Conservation (phyloP, 2,888 invertebrate genomes). For the Cephus nigrinus region DNA sequence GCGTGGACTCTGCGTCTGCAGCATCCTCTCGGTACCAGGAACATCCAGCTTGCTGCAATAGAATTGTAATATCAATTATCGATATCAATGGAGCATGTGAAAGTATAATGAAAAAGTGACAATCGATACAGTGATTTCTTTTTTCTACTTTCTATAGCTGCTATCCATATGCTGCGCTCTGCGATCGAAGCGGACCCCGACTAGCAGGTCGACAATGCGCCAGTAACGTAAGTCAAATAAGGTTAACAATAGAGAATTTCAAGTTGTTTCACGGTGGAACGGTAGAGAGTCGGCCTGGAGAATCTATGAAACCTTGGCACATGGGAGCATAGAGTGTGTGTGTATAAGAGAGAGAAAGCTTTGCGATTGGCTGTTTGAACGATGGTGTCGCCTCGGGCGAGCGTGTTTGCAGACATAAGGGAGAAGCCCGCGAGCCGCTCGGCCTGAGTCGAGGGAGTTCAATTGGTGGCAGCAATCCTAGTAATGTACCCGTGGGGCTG, state of each 20-base stretch:
- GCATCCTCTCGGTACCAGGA: neutral
- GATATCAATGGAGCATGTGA: neutral
- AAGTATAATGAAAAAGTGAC: neutral
- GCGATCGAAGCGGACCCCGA: neutral
- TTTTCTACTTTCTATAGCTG: conserved; percentile 24
- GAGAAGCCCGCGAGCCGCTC: conserved; percentile 18
- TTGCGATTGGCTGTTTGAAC: conserved; percentile 60
- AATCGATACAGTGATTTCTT: neutral
- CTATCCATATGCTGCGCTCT: conserved; percentile 32
- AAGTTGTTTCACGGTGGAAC: conserved; percentile 45
- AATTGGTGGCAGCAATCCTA: conserved; percentile 61
- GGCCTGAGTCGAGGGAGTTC: conserved; percentile 47
- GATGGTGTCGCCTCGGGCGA: conserved; percentile 54
- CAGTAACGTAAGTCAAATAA: conserved; percentile 50
- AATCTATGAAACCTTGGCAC: neutral
- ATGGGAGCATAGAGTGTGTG: neutral
- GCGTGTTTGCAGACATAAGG: conserved; percentile 57
- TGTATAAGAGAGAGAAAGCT: neutral
- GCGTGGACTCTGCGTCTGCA: neutral
- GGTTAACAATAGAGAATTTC: conserved; percentile 55
- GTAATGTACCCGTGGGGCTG: conserved; percentile 65
- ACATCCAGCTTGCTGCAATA: neutral
- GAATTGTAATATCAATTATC: neutral
- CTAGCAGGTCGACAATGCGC: conserved; percentile 40
- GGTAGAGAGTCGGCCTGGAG: conserved; percentile 32